These are phyloP conservation scores for Poeciliopsis prolifica DNA, from an alignment of 2,113 vertebrate genomes.

Conservation along the genomic window DNA sequence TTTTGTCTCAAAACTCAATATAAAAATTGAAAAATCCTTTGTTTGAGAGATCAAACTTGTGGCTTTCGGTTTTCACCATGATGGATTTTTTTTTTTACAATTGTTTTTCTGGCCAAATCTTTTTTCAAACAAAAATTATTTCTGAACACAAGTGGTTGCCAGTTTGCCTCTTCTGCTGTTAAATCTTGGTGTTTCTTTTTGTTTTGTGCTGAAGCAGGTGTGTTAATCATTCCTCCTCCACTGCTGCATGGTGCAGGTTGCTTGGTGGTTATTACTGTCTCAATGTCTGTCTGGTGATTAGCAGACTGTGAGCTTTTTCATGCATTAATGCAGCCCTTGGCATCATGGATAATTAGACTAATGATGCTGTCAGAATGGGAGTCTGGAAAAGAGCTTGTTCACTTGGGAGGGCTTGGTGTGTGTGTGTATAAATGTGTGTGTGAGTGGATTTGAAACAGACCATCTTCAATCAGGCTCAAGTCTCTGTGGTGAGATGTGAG, in stretches of 20 bases:
- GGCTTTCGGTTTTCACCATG: background rate
- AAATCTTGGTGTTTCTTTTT: conserved; percentile 27
- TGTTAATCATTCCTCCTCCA: conserved; percentile 19
- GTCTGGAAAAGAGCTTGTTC: conserved; percentile 59
- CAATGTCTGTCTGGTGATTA: conserved; percentile 67
- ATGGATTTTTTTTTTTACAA: background rate
- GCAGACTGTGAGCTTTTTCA: conserved; percentile 65
- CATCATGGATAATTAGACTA: conserved; percentile 80
- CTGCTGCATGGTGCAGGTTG: conserved; percentile 39
- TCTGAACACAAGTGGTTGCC: background rate
- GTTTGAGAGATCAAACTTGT: background rate
- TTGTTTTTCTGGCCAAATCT: background rate
- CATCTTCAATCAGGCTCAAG: conserved; percentile 42
- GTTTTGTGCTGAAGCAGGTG: conserved; percentile 41
- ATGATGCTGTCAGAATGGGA: conserved; percentile 74
- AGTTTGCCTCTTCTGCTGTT: conserved; percentile 12
- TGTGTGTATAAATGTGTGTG: background rate
- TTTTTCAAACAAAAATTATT: conserved; percentile 4
- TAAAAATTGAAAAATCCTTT: background rate
- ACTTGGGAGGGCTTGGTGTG: conserved; percentile 37
- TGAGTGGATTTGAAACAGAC: conserved; percentile 11
- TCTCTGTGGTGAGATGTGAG: conserved; percentile 40
- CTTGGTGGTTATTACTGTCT: conserved; percentile 54
- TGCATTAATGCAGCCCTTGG: conserved; percentile 68
- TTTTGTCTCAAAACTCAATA: background rate